phyloP scores from a whole-genome alignment of 2,113 vertebrate species.

The Strix aluco region DNA sequence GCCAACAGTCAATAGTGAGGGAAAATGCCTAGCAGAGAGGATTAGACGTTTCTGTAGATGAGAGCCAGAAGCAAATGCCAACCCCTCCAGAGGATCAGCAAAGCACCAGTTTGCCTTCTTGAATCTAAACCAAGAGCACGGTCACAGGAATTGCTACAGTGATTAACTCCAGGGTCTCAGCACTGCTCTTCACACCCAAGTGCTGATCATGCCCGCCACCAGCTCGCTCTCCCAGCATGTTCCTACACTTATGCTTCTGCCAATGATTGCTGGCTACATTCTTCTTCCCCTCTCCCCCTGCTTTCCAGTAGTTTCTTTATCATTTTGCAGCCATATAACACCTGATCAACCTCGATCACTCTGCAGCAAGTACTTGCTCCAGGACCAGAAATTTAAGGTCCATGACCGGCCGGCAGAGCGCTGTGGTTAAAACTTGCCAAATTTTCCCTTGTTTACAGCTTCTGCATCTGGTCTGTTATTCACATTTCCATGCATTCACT shows the following conservation, averaged over 20 bases:
- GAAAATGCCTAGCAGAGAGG: not conserved
- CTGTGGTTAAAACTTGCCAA: not conserved
- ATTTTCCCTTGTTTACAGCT: not conserved
- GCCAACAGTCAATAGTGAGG: not conserved
- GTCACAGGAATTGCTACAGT: not conserved
- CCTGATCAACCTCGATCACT: not conserved
- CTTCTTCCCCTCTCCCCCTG: not conserved
- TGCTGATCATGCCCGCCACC: not conserved
- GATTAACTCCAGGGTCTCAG: not conserved
- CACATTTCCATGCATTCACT: not conserved
- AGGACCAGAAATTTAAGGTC: not conserved
- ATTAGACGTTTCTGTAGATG: not conserved
- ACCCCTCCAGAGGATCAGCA: not conserved
- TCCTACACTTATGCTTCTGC: not conserved
- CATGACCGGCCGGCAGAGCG: fast-evolving
- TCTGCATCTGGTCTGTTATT: not conserved
- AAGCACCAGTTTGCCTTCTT: not conserved
- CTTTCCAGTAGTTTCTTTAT: not conserved
- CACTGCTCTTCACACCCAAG: not conserved
- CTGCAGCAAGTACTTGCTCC: not conserved
- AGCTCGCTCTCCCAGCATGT: fast-evolving
- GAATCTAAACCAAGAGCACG: fast-evolving
- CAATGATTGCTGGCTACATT: not conserved
- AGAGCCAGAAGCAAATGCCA: not conserved
- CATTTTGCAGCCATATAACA: not conserved